phyloP scores from a whole-genome alignment of 2,113 vertebrate genomes.

The Psephotus haematonotus region DNA sequence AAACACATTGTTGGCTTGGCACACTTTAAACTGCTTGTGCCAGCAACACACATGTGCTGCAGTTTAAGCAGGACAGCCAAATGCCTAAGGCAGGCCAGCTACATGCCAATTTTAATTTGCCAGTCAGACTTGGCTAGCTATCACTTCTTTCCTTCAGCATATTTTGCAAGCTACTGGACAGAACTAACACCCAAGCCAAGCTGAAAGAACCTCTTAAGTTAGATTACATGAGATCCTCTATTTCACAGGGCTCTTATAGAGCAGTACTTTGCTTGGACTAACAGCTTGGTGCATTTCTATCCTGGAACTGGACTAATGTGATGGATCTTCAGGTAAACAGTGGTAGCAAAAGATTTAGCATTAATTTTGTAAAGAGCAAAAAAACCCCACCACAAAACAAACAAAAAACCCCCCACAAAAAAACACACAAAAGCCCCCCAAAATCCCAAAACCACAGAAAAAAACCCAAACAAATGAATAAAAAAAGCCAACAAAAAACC shows the following conservation, averaged over 20 bases:
- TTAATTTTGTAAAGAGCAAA: background rate
- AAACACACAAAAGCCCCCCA: no score
- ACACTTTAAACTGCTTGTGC: background rate
- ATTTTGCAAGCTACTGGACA: background rate
- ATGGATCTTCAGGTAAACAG: background rate
- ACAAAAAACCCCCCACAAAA: no score
- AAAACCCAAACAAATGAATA: no score
- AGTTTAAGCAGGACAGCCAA: slow-evolving; percentile 20
- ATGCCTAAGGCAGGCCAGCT: slow-evolving; percentile 9
- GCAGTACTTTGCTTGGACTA: background rate
- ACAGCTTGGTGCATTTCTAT: background rate
- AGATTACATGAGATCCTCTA: background rate
- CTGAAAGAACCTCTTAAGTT: background rate
- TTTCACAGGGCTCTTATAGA: background rate
- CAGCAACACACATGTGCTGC: background rate
- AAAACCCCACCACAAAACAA: background rate
- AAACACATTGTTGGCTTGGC: slow-evolving; percentile 1
- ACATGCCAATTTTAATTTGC: slow-evolving; percentile 23
- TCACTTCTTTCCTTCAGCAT: background rate
- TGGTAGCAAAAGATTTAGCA: background rate
- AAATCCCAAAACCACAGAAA: background rate
- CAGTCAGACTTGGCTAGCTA: slow-evolving; percentile 2
- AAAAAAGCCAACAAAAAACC: background rate
- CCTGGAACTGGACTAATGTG: background rate
- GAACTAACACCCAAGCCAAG: background rate